Evolutionary conservation across 1,140 invertebrate species (phyloP).

Genomic region (Leptinotarsa texana): DNA sequence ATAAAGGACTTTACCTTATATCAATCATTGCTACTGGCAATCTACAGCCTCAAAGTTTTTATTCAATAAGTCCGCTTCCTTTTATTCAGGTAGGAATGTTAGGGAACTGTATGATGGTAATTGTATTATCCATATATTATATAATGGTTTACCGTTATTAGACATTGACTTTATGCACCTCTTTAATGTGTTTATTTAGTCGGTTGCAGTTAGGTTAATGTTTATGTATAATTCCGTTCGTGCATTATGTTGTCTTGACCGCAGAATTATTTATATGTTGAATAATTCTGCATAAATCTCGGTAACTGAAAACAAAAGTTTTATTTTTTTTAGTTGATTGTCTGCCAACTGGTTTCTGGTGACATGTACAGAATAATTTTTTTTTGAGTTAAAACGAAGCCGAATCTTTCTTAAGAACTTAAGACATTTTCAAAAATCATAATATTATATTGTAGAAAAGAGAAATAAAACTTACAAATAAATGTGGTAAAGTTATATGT

Average conservation of each 20-base stretch:
- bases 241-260: not conserved
- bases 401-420: not conserved
- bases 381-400: not conserved
- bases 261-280: not conserved
- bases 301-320: not conserved
- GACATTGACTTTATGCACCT: constrained; percentile 17
- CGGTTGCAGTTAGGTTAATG: not conserved
- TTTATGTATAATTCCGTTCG: not conserved
- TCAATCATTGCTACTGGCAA: not conserved
- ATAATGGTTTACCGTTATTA: constrained; percentile 18
- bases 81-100: not conserved
- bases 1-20: not conserved
- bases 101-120: not conserved
- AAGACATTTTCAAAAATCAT: not conserved
- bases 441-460: not conserved
- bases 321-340: not conserved
- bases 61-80: not conserved
- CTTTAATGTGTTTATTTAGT: constrained; percentile 7
- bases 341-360: not conserved
- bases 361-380: not conserved
- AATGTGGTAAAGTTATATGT: too few species aligned
- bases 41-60: not conserved
- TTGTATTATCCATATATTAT: constrained; percentile 2
- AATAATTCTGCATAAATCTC: not conserved
- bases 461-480: too few species aligned